phyloP scores from a whole-genome alignment of 2,888 invertebrate species.

The Euproctis similis region DNA sequence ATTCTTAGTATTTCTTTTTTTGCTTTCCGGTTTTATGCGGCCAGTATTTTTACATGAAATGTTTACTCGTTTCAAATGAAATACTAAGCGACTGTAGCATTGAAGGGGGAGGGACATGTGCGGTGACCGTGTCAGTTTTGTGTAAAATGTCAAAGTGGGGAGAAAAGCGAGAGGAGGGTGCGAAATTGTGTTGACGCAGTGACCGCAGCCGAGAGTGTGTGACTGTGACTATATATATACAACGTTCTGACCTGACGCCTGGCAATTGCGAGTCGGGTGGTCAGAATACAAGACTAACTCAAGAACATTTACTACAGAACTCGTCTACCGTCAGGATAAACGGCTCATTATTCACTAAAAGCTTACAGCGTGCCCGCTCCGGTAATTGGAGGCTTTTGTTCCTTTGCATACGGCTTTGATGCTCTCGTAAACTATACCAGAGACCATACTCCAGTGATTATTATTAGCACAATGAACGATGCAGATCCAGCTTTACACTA shows the following conservation, averaged over 20 bases:
- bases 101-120: slow-evolving; percentile 45
- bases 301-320: slow-evolving; percentile 63
- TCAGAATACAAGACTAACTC: slow-evolving; percentile 48
- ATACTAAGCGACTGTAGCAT: slow-evolving; percentile 27
- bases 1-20: too few species aligned
- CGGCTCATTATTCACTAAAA: slow-evolving; percentile 75
- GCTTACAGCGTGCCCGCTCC: slow-evolving; percentile 69
- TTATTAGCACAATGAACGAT: slow-evolving; percentile 66
- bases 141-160: slow-evolving; percentile 65
- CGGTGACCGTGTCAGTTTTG: slow-evolving; percentile 54
- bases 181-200: slow-evolving; percentile 60
- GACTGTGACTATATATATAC: slow-evolving; percentile 6
- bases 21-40: neutral
- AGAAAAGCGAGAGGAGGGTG: slow-evolving; percentile 39
- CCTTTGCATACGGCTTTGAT: slow-evolving; percentile 64
- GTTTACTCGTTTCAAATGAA: slow-evolving; percentile 20
- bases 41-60: slow-evolving; percentile 9
- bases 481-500: slow-evolving; percentile 52
- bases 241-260: slow-evolving; percentile 3
- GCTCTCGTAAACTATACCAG: slow-evolving; percentile 52
- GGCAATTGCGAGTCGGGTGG: slow-evolving; percentile 37
- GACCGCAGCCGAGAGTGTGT: slow-evolving; percentile 35
- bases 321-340: slow-evolving; percentile 65
- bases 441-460: slow-evolving; percentile 47
- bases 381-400: slow-evolving; percentile 73